A percentile compares a stretch with the other conserved stretches of the same genome.
Conservation (phyloP, 2,113 vertebrate species). For the Paraplagusia blochii region DNA sequence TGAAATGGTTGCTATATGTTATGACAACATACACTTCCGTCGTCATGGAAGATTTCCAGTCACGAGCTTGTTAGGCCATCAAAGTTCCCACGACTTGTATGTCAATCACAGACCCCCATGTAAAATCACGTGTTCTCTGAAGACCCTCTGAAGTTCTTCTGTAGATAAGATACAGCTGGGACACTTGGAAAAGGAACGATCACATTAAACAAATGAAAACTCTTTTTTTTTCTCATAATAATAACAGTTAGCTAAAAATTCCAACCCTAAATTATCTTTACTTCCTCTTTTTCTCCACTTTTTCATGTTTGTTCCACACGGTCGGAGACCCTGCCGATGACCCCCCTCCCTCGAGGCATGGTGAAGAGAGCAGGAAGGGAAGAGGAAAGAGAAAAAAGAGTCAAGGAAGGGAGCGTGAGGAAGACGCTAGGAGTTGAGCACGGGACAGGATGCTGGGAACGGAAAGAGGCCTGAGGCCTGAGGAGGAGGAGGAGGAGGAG, state of each 20-base stretch:
- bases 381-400: not conserved
- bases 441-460: slow-evolving; percentile 33
- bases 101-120: not conserved
- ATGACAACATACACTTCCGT: not conserved
- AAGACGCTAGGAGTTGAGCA: slow-evolving; percentile 6
- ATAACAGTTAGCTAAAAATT: slow-evolving; percentile 1
- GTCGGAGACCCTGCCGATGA: slow-evolving; percentile 25
- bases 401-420: slow-evolving; percentile 7
- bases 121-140: slow-evolving; percentile 4
- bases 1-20: not conserved
- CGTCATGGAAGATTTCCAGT: no score
- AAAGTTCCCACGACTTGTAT: no score
- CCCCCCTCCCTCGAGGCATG: slow-evolving; percentile 21
- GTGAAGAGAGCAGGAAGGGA: slow-evolving; percentile 6
- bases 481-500: not conserved
- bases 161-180: no score
- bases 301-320: slow-evolving; percentile 64
- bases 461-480: slow-evolving; percentile 23
- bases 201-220: not conserved
- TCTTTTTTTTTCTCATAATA: not conserved
- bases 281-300: slow-evolving; percentile 58
- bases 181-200: no score
- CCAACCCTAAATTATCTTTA: slow-evolving; percentile 33
- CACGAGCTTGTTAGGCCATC: no score
- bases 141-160: no score